Evolutionary conservation across 2,888 invertebrate genomes (phyloP), one percentile per base, ranked within the genome.

Genomic region (Conops quadrifasciatus): DNA sequence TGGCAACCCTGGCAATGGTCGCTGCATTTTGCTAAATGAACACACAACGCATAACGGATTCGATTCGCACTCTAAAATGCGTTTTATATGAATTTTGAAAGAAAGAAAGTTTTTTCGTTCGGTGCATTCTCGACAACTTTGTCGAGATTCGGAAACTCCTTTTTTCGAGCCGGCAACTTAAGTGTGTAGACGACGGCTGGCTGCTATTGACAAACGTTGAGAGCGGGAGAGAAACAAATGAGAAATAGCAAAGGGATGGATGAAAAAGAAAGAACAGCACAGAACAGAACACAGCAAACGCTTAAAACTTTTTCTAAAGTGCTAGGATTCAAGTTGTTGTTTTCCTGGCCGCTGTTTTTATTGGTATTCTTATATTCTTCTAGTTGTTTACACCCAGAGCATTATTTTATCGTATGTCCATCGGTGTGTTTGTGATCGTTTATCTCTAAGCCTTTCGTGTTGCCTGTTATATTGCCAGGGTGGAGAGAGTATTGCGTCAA

Each of bases 311-410:
- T 67, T 58, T 49, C 19, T 43, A 67, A 45, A 67, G 43, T 67
- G 67, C 58, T 7, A 45, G 53, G 73, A 72, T 73, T 75, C 75
- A 72, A 75, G 74, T 75, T n/a, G 74, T 73, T 75, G 73, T 36
- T 76, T 76, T 73, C 62, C 43, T 62, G 21, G 60, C n/a, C 51
- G 28, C 19, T 45, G 43, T 56, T 60, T 47, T 21, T n/a, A 11
- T 26, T 58, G 15, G 16, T 62, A 64, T 64, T 47, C n/a, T 65
- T 45, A 71, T 68, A 53, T 68, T 72, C 72, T 67, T 73, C 73
- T 60, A 2, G n/a, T 70, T 26, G 63, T 63, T 64, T n/a, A n/a
- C n/a, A n/a, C n/a, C n/a, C n/a, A n/a, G n/a, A n/a, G n/a, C n/a
- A n/a, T n/a, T n/a, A n/a, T n/a, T n/a, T 51, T 21, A 24, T 43